Base-by-base conservation (phyloP, 2,797 vertebrate species). In the Microcaecilia unicolor region DNA sequence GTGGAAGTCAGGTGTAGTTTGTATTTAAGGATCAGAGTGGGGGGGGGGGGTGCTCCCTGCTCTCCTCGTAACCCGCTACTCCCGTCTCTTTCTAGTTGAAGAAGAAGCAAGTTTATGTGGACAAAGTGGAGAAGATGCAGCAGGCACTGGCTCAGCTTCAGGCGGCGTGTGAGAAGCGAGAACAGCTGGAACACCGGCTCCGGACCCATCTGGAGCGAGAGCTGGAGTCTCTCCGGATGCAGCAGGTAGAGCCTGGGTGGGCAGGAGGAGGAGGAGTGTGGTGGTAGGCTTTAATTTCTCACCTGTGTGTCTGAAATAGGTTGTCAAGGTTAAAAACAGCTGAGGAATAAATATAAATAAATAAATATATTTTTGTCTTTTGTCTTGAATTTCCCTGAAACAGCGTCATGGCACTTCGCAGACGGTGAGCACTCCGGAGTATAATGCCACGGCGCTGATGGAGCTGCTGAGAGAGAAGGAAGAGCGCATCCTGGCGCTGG, bases 51-150 rank as follows among this genome's bases (percentile, higher is more conserved):
- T n/a, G n/a, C n/a, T n/a, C n/a, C n/a, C n/a, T n/a, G n/a, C n/a
- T n/a, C n/a, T n/a, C n/a, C n/a, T 3, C 22, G 12, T 19, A 22
- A n/a, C n/a, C n/a, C n/a, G n/a, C n/a, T n/a, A n/a, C n/a, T 18
- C 15, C 15, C 15, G 19, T 22, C 30, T 32, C 11, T 6, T 57
- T 58, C 2, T 39, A 99, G 95, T 80, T 99, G 42, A 97, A 98
- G 56, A 98, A 96, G 74, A 99, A 99, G 75, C 94, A 99, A 67
- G 90, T 98, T 20, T 99, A 98, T 0, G 94, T 99, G 2, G 94
- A 98, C 68, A 97, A 98, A 60, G 95, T 99, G 60, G 95, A 98
- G 67, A 80, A 92, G 49, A 96, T 99, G 93, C 95, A 98, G 62
- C 95, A 99, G 63, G 95, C 95, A 3, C 48, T 98, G 50, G 86